A percentile compares a stretch with the other conserved stretches of the same genome.
phyloP scores from a whole-genome alignment of 2,113 vertebrate genomes.

The Plectropomus leopardus region DNA sequence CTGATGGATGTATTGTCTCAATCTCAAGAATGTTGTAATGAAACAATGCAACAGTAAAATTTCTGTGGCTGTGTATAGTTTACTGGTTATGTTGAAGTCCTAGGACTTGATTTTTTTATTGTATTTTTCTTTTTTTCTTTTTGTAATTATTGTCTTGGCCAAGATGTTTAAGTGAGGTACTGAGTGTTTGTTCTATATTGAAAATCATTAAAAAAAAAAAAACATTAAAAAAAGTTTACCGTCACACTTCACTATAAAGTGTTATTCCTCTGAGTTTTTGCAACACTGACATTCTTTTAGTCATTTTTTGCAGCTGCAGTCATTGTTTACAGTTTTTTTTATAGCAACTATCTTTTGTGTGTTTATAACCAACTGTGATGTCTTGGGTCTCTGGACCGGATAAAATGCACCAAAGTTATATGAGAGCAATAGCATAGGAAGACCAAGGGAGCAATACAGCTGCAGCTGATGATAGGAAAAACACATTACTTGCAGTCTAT shows the following conservation, averaged over 20 bases:
- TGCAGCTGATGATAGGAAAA: conserved; percentile 25
- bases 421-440: conserved; percentile 28
- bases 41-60: too few species aligned
- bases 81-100: too few species aligned
- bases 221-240: too few species aligned
- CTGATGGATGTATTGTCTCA: too few species aligned
- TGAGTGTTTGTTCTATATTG: too few species aligned
- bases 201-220: too few species aligned
- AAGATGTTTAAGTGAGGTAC: too few species aligned
- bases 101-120: too few species aligned
- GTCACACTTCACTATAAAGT: background rate
- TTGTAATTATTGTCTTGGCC: too few species aligned
- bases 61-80: too few species aligned
- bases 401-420: conserved; percentile 45
- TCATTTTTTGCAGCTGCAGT: conserved; percentile 27
- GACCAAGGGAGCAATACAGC: background rate
- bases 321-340: conserved; percentile 15
- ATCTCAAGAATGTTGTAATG: too few species aligned
- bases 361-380: conserved; percentile 44
- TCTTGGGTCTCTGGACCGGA: conserved; percentile 11
- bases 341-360: conserved; percentile 13
- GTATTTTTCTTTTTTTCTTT: too few species aligned
- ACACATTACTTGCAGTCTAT: conserved; percentile 1
- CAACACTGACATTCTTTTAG: background rate
- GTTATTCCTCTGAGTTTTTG: background rate